These are phyloP conservation scores for Digitonthophagus gazella DNA, from an alignment of 2,888 invertebrate species.

Conservation along the genomic window DNA sequence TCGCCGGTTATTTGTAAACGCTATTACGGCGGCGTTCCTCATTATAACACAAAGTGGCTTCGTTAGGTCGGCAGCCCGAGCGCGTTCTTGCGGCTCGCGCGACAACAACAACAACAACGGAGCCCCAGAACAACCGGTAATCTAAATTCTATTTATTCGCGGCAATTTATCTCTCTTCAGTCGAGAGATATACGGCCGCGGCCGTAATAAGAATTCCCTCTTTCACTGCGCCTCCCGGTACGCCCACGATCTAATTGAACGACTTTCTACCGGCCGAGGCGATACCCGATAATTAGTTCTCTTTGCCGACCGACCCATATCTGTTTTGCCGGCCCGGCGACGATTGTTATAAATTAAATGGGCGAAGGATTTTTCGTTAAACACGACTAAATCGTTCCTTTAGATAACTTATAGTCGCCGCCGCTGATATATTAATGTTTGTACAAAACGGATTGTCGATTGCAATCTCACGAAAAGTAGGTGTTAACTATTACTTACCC, in stretches of 20 bases:
- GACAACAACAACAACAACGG: not conserved
- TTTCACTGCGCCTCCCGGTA: conserved; percentile 39
- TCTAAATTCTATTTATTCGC: conserved; percentile 33
- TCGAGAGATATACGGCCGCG: conserved; percentile 13
- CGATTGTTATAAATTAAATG: not conserved
- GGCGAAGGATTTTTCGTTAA: not conserved
- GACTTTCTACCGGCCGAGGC: conserved; percentile 39
- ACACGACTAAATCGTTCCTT: not conserved
- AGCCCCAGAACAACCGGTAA: conserved; percentile 18
- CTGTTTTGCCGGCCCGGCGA: not conserved
- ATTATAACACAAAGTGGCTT: not conserved
- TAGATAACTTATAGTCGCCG: not conserved
- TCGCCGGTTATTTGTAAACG: not conserved
- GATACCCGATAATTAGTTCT: conserved; percentile 16
- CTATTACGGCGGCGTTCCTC: not conserved
- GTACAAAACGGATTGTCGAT: not conserved
- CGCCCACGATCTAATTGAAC: conserved; percentile 43
- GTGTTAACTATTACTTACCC: not conserved
- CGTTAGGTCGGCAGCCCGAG: not conserved
- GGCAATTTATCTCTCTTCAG: conserved; percentile 33
- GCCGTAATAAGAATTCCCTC: conserved; percentile 29
- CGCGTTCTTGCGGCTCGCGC: not conserved
- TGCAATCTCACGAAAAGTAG: not conserved
- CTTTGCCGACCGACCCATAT: conserved; percentile 8
- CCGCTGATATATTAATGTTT: not conserved